Evolutionary conservation across 2,797 vertebrate genomes (phyloP), one percentile per base, ranked within the genome.

Genomic region (Tokudaia tokunoshimensis): DNA sequence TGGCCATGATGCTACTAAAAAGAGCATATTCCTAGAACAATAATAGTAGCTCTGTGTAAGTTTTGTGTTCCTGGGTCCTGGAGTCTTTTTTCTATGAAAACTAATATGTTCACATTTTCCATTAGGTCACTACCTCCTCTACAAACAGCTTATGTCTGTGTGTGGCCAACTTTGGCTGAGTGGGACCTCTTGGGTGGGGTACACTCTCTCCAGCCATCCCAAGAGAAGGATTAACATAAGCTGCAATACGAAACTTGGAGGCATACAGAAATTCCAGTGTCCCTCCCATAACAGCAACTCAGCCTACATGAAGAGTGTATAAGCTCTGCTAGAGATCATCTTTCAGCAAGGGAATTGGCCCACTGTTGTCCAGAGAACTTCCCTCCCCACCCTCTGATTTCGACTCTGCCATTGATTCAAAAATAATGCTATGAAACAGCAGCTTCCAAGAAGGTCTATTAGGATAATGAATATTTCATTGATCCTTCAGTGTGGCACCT

Each of bases 71-170:
- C 44, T n/a, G 29, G 7, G 41, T 17, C 41, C 89, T 81, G 3
- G 34, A 14, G n/a, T 89, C 94, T 65, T 31, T 94, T 94, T 47
- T 65, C 95, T 20, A 47, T 74, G 41, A 72, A 96, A 95, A 90
- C 41, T 65, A 90, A 20, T 63, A 81, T 55, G 67, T 91, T 41
- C 47, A 70, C 7, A 37, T 63, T 96, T 95, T 75, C 59, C 87
- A 81, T 31, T 70, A 17, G 89, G 57, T 65, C 79, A 55, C 91
- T 34, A 79, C 22, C 63, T 55, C 34, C 61, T 74, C 74, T 24
- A 74, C 55, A 59, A 87, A 79, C 5, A 70, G 74, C 52, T 94
- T 65, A 70, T 47, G 74, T 85, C 52, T 94, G 86, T 94, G 95
- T 97, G 96, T 92, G 92, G 92, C 79, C 55, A 2, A 10, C n/a